Evolutionary conservation across 1,140 invertebrate genomes (phyloP).

Genomic region (Liolophura sinensis): DNA sequence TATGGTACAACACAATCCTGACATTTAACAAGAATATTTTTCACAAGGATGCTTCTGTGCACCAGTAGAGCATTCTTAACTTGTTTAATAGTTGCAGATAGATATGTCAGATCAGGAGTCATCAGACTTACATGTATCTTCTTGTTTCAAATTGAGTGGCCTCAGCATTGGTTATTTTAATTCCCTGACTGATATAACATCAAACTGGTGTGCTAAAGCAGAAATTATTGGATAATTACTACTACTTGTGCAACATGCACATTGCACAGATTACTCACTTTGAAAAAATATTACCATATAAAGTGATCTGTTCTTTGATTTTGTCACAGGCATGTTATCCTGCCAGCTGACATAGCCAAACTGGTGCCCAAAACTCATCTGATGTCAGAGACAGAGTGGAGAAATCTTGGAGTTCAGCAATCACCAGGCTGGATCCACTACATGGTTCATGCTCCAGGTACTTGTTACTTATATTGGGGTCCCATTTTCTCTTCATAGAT

Average conservation of each 20-base stretch:
- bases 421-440: conserved; percentile 95
- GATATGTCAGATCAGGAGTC: too few relatives aligned
- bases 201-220: too few relatives aligned
- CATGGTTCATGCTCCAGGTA: conserved; percentile 85
- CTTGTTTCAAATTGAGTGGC: too few relatives aligned
- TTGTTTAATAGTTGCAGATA: too few relatives aligned
- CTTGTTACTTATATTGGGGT: neutral
- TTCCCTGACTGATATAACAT: too few relatives aligned
- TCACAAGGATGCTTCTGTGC: too few relatives aligned
- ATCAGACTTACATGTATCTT: too few relatives aligned
- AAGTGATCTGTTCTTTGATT: conserved; percentile 17
- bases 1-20: too few relatives aligned
- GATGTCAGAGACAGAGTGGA: conserved; percentile 95
- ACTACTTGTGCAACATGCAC: neutral
- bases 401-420: conserved; percentile 92
- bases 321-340: conserved; percentile 82
- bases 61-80: too few relatives aligned
- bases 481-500: neutral
- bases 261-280: neutral
- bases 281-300: neutral
- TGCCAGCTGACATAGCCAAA: conserved; percentile 82
- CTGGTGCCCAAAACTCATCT: conserved; percentile 86
- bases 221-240: neutral
- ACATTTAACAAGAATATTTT: too few relatives aligned
- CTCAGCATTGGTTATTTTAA: too few relatives aligned